These are phyloP conservation scores for Ephydatia muelleri DNA, from an alignment of 37 sponge, comb jelly and placozoan genomes.

Conservation along the genomic window DNA sequence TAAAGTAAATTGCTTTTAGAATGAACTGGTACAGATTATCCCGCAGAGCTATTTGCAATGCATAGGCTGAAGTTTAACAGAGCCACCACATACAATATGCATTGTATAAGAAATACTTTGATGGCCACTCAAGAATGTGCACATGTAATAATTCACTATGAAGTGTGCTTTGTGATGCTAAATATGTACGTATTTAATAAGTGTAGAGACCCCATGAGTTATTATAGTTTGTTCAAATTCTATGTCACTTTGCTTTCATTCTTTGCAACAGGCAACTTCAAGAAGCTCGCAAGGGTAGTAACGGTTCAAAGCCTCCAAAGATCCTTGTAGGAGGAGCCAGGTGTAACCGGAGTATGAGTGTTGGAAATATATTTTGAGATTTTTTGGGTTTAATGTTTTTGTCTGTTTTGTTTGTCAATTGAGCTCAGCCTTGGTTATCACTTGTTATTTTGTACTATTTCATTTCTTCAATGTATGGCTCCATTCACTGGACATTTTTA, in stretches of 20 bases:
- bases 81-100: too few species aligned
- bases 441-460: neutral
- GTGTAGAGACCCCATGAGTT: too few species aligned
- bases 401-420: neutral
- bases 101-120: too few species aligned
- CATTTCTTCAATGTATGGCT: neutral
- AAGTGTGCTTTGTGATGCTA: too few species aligned
- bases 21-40: neutral
- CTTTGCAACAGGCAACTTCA: neutral
- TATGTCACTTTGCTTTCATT: neutral
- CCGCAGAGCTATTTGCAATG: too few species aligned
- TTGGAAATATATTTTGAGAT: neutral
- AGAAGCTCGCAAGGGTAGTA: constrained; percentile 3
- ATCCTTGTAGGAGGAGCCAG: constrained; percentile 11
- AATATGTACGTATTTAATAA: too few species aligned
- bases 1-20: neutral
- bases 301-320: neutral
- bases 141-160: too few species aligned
- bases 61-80: too few species aligned
- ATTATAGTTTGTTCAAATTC: too few species aligned
- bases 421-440: neutral
- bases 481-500: neutral
- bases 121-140: too few species aligned
- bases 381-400: neutral
- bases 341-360: constrained; percentile 19